Evolutionary conservation across 1,140 invertebrate genomes (phyloP).

Genomic region (Drosophila kurseongensis): DNA sequence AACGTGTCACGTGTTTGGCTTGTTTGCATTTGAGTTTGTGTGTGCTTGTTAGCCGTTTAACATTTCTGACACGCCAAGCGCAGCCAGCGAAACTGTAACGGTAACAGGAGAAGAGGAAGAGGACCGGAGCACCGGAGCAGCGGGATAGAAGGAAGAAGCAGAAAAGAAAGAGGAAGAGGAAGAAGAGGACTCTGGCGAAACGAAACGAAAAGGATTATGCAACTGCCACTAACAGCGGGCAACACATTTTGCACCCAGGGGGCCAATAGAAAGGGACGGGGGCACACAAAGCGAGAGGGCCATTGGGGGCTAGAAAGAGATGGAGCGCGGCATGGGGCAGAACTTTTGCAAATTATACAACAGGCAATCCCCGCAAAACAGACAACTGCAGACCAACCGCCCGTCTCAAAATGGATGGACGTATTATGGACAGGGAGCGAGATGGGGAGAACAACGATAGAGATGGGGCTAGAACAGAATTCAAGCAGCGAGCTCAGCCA

Average conservation of each 20-base stretch:
- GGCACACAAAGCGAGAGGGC: not conserved
- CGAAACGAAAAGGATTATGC: slow-evolving; percentile 49
- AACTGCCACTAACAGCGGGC: slow-evolving; percentile 44
- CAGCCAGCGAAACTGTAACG: slow-evolving; percentile 44
- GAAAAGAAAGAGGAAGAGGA: slow-evolving; percentile 4
- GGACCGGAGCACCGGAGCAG: not conserved
- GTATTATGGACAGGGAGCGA: slow-evolving; percentile 9
- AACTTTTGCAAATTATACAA: slow-evolving; percentile 56
- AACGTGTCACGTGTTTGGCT: slow-evolving; percentile 43
- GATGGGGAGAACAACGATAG: not conserved
- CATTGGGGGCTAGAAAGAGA: slow-evolving; percentile 1
- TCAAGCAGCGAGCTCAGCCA: not conserved
- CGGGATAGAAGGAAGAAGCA: slow-evolving; percentile 6
- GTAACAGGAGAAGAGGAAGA: slow-evolving; percentile 5
- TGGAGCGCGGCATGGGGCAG: slow-evolving; percentile 1
- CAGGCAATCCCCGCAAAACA: slow-evolving; percentile 37
- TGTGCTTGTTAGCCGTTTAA: slow-evolving; percentile 47
- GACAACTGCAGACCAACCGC: slow-evolving; percentile 42
- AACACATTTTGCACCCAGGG: slow-evolving; percentile 44
- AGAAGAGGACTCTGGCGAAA: slow-evolving; percentile 21
- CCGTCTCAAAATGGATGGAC: slow-evolving; percentile 34
- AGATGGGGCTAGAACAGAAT: not conserved
- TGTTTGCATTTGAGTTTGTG: slow-evolving; percentile 35
- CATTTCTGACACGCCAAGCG: slow-evolving; percentile 49
- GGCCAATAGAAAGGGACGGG: slow-evolving; percentile 27